Conservation (phyloP, 1,140 invertebrate species). For the Drosophila elegans region DNA sequence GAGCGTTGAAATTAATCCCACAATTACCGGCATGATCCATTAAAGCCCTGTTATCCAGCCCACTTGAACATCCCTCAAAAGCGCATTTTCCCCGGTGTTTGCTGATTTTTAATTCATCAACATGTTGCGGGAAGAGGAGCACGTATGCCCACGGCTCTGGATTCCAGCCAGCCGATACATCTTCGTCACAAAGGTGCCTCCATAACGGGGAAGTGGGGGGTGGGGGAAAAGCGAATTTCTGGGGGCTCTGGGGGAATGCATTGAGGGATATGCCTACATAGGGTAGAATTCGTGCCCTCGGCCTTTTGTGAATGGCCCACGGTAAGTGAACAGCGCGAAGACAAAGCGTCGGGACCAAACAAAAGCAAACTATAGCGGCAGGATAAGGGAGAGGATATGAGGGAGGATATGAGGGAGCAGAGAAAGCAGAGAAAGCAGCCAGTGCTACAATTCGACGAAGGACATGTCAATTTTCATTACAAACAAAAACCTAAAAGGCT, state of each 20-base stretch:
- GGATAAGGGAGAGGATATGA: conserved; percentile 1
- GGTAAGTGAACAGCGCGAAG: conserved; percentile 70
- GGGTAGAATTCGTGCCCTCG: conserved; percentile 30
- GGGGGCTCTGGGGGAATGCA: conserved; percentile 10
- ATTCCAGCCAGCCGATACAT: conserved; percentile 58
- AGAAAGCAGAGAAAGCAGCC: neutral
- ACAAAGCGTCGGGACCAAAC: conserved; percentile 60
- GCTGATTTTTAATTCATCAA: conserved; percentile 75
- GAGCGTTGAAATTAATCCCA: conserved; percentile 34
- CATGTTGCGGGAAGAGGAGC: conserved; percentile 23
- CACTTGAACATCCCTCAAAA: conserved; percentile 15
- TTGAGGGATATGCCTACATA: conserved; percentile 23
- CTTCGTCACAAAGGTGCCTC: conserved; percentile 66
- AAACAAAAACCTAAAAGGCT: conserved; percentile 74
- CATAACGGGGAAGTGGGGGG: neutral
- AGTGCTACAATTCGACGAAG: conserved; percentile 71
- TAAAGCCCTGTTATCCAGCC: conserved; percentile 29
- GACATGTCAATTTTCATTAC: conserved; percentile 78
- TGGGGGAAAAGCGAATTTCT: neutral
- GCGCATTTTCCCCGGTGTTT: conserved; percentile 46
- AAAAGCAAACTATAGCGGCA: conserved; percentile 56
- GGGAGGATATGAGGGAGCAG: neutral
- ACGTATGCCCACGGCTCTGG: conserved; percentile 13
- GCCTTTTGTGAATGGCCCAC: conserved; percentile 52
- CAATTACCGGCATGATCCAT: conserved; percentile 45